Percentiles rank a stretch among this genome's conserved stretches.
Conservation (phyloP, 2,888 invertebrate genomes). For the Nymphalis urticae region DNA sequence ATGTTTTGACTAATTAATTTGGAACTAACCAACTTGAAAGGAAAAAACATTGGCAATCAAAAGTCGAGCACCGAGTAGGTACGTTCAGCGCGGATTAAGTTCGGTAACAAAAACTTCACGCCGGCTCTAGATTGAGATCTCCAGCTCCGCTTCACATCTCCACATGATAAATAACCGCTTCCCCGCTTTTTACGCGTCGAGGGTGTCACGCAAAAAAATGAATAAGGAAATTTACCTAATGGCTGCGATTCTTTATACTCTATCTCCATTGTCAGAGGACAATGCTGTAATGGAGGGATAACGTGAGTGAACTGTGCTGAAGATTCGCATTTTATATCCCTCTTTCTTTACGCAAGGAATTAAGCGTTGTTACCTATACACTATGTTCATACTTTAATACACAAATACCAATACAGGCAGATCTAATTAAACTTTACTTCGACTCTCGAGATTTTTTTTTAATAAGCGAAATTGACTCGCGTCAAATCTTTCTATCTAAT, state of each 20-base stretch:
- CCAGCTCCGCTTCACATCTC: slow-evolving; percentile 42
- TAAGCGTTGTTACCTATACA: neutral
- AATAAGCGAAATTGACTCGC: too few species aligned
- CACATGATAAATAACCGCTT: slow-evolving; percentile 74
- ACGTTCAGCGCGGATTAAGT: slow-evolving; percentile 23
- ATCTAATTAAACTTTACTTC: too few species aligned
- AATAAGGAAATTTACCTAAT: slow-evolving; percentile 82
- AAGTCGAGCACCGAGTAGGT: neutral
- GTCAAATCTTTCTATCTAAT: too few species aligned
- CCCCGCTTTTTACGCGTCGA: slow-evolving; percentile 68
- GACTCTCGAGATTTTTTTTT: too few species aligned
- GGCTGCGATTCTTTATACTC: slow-evolving; percentile 79
- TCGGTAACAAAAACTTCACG: slow-evolving; percentile 56
- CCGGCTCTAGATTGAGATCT: slow-evolving; percentile 70
- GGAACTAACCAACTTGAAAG: neutral
- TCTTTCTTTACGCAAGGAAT: slow-evolving; percentile 35
- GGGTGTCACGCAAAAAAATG: slow-evolving; percentile 80
- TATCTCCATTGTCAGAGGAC: slow-evolving; percentile 76
- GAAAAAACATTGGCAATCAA: slow-evolving; percentile 12
- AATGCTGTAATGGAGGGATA: slow-evolving; percentile 80
- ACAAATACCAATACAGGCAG: too few species aligned
- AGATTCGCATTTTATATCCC: slow-evolving; percentile 55
- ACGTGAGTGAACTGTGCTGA: slow-evolving; percentile 70
- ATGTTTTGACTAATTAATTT: too few species aligned
- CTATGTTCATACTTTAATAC: too few species aligned